Evolutionary conservation across 2,797 vertebrate species (phyloP), one percentile per base, ranked within the genome.

Genomic region (Spheniscus humboldti): DNA sequence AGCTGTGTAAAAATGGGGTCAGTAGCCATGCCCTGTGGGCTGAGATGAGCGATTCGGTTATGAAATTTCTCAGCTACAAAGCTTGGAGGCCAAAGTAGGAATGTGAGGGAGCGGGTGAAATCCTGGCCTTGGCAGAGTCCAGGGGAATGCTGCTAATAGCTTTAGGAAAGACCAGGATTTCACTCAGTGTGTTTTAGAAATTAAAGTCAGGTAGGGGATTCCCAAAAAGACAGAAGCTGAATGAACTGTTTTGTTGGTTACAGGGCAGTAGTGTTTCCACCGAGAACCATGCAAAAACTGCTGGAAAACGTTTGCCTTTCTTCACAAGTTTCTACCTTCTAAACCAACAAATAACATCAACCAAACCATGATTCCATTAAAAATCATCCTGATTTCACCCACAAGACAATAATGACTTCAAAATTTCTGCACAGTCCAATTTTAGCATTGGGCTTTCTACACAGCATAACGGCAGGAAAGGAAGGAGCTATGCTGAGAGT

Each of bases 1-100:
- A 95, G 75, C 91, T 94, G 85, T 12, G 10, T 23, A 62, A 83
- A 72, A 92, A 24, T 19, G 15, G 11, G 75, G 87, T 95, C 85
- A 92, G 68, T n/a, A 75, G 50, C 66, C 93, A 86, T 91, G 85
- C 73, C 92, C 92, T 80, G 50, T 67, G 66, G 85, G 79, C 82
- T 92, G 73, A 94, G 92, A 95, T 90, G 87, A 92, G 79, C 9
- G 1, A 37, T 63, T 80, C 62, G 22, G 53, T 86, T 86, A 78
- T 45, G 84, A 88, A 92, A 64, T 90, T 91, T 92, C 85, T 86
- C 90, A 81, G 74, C 28, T 87, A 90, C 77, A 87, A 85, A 77
- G 57, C 45, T 60, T 43, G 24, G 57, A 89, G 68, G 75, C 30
- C 72, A 76, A 78, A 90, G 45, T 1, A 90, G 63, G 84, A 95